phyloP scores from a whole-genome alignment of 2,888 invertebrate species.

The Epinotia nisella region DNA sequence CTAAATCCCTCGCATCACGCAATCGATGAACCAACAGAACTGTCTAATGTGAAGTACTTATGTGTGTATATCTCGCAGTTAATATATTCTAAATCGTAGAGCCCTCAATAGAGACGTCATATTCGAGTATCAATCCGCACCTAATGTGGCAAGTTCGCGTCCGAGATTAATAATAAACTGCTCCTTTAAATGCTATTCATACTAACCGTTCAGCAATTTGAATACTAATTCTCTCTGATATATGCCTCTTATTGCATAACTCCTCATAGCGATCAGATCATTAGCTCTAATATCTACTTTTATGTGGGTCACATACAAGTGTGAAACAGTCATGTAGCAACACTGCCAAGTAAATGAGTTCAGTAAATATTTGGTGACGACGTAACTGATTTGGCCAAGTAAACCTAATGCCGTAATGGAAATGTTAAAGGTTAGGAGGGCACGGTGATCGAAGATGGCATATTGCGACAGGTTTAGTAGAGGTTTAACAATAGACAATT shows the following conservation, averaged over 20 bases:
- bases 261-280: slow-evolving; percentile 46
- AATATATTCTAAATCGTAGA: slow-evolving; percentile 9
- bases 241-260: slow-evolving; percentile 57
- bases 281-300: slow-evolving; percentile 33
- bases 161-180: slow-evolving; percentile 55
- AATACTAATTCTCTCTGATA: slow-evolving; percentile 59
- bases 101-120: slow-evolving; percentile 18
- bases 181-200: slow-evolving; percentile 57
- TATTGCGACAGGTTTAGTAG: slow-evolving; percentile 50
- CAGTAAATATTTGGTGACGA: slow-evolving; percentile 56
- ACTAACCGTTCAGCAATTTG: slow-evolving; percentile 53
- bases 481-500: slow-evolving; percentile 9
- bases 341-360: slow-evolving; percentile 53
- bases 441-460: slow-evolving; percentile 70
- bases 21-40: neutral
- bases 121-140: slow-evolving; percentile 17
- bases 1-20: too few relatives aligned
- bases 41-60: neutral
- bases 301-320: slow-evolving; percentile 51
- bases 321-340: slow-evolving; percentile 53
- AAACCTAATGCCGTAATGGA: slow-evolving; percentile 50
- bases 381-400: slow-evolving; percentile 59
- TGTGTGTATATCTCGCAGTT: neutral
- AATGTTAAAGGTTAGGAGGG: slow-evolving; percentile 34
- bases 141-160: slow-evolving; percentile 44